Evolutionary conservation across 2,113 vertebrate species (phyloP).

Genomic region (Turdus rufiventris): DNA sequence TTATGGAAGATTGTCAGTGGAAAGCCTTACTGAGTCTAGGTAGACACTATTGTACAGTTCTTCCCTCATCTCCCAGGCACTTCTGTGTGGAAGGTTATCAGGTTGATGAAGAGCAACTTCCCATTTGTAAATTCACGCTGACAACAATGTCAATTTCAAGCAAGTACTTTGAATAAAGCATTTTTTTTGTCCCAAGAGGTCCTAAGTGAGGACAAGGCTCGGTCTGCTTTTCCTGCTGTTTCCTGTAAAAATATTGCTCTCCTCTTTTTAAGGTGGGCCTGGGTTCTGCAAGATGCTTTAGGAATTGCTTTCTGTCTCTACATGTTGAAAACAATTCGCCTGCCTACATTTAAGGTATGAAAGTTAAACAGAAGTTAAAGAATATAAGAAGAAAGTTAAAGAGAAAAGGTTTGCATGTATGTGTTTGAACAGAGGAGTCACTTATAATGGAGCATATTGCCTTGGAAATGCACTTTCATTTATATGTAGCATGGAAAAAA

Average conservation of each 20-base stretch:
- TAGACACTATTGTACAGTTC: rapidly evolving
- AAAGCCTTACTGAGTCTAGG: neutral
- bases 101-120: neutral
- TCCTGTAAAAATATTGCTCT: neutral
- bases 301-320: constrained; percentile 95
- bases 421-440: neutral
- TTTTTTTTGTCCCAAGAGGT: neutral
- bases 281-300: constrained; percentile 91
- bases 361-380: neutral
- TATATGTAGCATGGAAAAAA: neutral
- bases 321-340: constrained; percentile 91
- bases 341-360: constrained; percentile 93
- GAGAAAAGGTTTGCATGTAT: neutral
- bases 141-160: neutral
- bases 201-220: neutral
- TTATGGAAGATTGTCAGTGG: neutral
- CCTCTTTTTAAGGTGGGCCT: constrained; percentile 85
- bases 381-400: neutral
- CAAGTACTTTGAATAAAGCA: neutral
- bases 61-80: neutral
- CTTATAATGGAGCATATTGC: neutral
- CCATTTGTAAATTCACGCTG: neutral
- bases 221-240: neutral
- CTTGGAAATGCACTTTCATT: neutral
- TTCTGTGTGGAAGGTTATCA: neutral